These are phyloP conservation scores for Bombyx huttoni DNA, from an alignment of 2,888 invertebrate species.

Conservation along the genomic window DNA sequence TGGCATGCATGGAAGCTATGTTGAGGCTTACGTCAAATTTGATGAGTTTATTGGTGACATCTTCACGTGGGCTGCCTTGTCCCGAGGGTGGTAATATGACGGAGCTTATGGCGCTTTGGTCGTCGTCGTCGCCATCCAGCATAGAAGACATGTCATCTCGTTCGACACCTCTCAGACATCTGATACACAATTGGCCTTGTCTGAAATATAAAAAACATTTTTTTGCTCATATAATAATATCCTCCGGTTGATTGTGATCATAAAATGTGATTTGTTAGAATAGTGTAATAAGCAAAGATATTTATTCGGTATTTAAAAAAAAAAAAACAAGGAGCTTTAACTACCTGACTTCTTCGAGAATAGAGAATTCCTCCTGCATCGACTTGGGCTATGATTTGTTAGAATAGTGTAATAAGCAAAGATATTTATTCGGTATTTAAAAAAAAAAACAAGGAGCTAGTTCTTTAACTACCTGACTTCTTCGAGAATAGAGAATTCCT, in stretches of 20 bases:
- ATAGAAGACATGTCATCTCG: slow-evolving; percentile 77
- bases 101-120: slow-evolving; percentile 75
- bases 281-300: neutral
- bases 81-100: slow-evolving; percentile 56
- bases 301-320: too few species aligned
- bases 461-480: slow-evolving; percentile 76
- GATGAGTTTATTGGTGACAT: slow-evolving; percentile 62
- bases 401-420: neutral
- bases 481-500: slow-evolving; percentile 86
- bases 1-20: slow-evolving; percentile 7
- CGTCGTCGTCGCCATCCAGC: slow-evolving; percentile 81
- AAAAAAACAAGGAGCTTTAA: too few species aligned
- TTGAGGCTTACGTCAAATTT: slow-evolving; percentile 71
- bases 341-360: slow-evolving; percentile 86
- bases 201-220: slow-evolving; percentile 42
- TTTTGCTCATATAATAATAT: neutral
- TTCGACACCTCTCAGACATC: slow-evolving; percentile 79
- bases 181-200: slow-evolving; percentile 86
- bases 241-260: neutral
- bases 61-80: slow-evolving; percentile 53
- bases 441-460: too few species aligned
- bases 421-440: too few species aligned
- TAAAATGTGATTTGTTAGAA: neutral
- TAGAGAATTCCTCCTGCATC: slow-evolving; percentile 86
- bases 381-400: slow-evolving; percentile 77